These are phyloP conservation scores for Nasonia vitripennis DNA, from an alignment of 1,140 invertebrate species.

Conservation along the genomic window DNA sequence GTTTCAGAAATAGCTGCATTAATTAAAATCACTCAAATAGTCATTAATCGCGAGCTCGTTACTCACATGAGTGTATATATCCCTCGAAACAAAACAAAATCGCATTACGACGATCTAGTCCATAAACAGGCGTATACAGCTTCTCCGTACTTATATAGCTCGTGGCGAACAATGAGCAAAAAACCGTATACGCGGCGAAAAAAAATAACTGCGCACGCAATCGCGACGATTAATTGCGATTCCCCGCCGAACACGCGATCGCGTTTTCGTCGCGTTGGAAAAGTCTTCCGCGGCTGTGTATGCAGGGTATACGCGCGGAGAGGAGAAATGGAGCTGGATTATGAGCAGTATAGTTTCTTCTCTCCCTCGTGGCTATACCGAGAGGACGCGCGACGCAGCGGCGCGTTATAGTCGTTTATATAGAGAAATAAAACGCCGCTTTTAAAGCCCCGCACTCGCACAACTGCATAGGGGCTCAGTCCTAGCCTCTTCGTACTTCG, in stretches of 20 bases:
- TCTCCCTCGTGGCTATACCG: not conserved
- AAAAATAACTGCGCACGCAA: conserved; percentile 13
- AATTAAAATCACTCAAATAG: conserved; percentile 39
- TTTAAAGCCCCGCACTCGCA: conserved; percentile 17
- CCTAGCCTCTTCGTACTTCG: too few relatives aligned
- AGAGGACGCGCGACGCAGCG: not conserved
- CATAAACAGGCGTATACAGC: not conserved
- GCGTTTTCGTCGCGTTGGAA: conserved; percentile 23
- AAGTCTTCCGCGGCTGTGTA: not conserved
- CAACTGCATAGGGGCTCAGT: too few relatives aligned
- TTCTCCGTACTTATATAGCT: not conserved
- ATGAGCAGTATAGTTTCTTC: not conserved
- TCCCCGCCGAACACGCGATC: conserved; percentile 21
- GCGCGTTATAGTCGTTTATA: not conserved
- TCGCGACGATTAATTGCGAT: conserved; percentile 42
- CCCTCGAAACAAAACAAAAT: not conserved
- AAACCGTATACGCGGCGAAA: not conserved
- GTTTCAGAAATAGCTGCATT: conserved; percentile 30
- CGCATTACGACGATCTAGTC: not conserved
- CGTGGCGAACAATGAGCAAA: conserved; percentile 31
- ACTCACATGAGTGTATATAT: not conserved
- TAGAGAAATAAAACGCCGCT: conserved; percentile 13
- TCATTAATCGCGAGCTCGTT: conserved; percentile 36
- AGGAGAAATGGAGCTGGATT: not conserved
- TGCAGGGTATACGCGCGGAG: not conserved